Evolutionary conservation across 2,888 invertebrate species (phyloP).

Genomic region (Pterostichus madidus): DNA sequence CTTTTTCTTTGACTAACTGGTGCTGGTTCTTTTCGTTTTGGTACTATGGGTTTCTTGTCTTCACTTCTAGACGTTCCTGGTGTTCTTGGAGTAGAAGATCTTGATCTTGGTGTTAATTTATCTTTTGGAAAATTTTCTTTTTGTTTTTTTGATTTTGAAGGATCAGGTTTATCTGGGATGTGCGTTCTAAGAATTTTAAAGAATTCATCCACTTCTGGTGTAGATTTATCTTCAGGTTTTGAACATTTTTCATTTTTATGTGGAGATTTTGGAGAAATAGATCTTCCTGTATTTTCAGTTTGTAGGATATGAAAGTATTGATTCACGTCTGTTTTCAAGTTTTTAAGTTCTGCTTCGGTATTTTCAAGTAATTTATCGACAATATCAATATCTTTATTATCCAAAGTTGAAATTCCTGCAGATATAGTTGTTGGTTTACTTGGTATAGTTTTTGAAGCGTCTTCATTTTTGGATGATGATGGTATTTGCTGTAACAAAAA

Average conservation of each 20-base stretch:
- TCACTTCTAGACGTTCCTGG: no score
- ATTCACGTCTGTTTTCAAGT: conserved; percentile 10
- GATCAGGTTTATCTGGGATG: no score
- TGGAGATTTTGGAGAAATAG: neutral
- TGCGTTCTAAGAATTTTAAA: no score
- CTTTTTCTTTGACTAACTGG: no score
- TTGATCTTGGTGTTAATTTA: neutral
- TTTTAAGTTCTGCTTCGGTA: conserved; percentile 15
- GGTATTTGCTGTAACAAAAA: conserved; percentile 5
- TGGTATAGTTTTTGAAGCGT: neutral
- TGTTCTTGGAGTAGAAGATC: neutral
- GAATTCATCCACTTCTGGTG: no score
- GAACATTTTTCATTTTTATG: no score
- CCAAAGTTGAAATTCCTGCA: neutral
- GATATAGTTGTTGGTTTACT: neutral
- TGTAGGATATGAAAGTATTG: neutral
- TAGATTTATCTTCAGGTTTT: no score
- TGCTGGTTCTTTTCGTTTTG: neutral
- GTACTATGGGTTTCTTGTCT: no score
- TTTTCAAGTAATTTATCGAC: conserved; percentile 9
- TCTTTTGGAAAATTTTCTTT: neutral
- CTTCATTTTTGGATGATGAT: neutral
- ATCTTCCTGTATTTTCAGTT: neutral
- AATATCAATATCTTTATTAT: neutral
- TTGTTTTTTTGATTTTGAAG: neutral